Evolutionary conservation across 92 coral and sea anemone species (phyloP).

Genomic region (Siderastrea siderea): DNA sequence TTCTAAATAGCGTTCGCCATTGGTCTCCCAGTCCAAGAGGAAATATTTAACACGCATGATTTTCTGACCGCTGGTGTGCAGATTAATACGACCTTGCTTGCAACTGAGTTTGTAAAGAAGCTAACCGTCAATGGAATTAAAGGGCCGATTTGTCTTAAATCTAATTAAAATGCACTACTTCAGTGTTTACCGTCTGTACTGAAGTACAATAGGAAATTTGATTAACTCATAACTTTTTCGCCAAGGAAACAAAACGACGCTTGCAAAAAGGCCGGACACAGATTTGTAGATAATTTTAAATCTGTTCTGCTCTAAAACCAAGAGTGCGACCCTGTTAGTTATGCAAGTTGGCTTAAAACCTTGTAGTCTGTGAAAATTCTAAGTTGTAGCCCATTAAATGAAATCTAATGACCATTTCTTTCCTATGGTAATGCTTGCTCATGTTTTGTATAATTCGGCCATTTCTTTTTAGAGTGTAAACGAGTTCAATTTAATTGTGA

Average conservation of each 20-base stretch:
- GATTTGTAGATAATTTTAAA: background rate
- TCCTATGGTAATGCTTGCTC: too few species aligned
- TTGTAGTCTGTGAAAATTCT: too few species aligned
- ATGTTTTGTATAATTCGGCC: too few species aligned
- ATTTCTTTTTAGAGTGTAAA: too few species aligned
- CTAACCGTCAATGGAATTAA: background rate
- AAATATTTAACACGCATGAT: slow-evolving; percentile 68
- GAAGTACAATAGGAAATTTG: slow-evolving; percentile 10
- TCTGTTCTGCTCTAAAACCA: background rate
- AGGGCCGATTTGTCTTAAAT: slow-evolving; percentile 9
- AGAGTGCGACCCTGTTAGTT: background rate
- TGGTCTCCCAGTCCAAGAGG: slow-evolving; percentile 85
- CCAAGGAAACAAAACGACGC: background rate
- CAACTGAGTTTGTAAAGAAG: background rate
- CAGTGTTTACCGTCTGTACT: background rate
- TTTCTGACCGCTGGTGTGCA: background rate
- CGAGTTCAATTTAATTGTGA: too few species aligned
- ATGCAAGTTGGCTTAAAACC: too few species aligned
- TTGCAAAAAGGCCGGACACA: background rate
- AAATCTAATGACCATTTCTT: too few species aligned
- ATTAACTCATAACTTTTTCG: slow-evolving; percentile 22
- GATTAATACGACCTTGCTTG: too few species aligned
- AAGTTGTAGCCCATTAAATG: too few species aligned
- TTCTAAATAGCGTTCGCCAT: slow-evolving; percentile 71
- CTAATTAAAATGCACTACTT: slow-evolving; percentile 12